Percentiles rank a stretch among this genome's conserved stretches.
Conservation (phyloP, 2,797 vertebrate species). For the Gallinago stenura region DNA sequence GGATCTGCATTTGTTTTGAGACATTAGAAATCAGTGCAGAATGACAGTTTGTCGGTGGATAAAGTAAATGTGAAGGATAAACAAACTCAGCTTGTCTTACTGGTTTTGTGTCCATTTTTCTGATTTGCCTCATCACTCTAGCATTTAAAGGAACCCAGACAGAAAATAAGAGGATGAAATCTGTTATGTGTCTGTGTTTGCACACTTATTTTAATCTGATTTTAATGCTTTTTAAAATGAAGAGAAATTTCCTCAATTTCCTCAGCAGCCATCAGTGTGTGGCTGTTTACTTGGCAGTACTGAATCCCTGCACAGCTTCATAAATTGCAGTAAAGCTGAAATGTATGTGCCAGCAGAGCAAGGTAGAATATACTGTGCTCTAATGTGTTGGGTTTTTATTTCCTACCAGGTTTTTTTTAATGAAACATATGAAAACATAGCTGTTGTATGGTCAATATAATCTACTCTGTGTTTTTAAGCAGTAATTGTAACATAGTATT, state of each 20-base stretch:
- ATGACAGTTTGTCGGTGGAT: not conserved
- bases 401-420: not conserved
- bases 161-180: not conserved
- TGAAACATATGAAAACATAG: not conserved
- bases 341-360: not conserved
- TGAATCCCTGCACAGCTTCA: not conserved
- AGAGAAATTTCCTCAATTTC: not conserved
- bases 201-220: not conserved
- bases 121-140: not conserved
- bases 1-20: not conserved
- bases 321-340: fast-evolving
- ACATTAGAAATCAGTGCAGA: not conserved
- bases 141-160: not conserved
- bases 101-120: not conserved
- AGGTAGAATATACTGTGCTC: not conserved
- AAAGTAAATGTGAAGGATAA: not conserved
- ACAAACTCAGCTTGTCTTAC: not conserved
- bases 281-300: not conserved
- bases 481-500: not conserved
- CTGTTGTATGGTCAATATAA: not conserved
- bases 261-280: not conserved
- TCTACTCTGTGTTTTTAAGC: not conserved
- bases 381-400: not conserved
- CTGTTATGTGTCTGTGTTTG: not conserved
- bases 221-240: not conserved